Base-by-base conservation (phyloP, 2,797 vertebrate genomes). In the Gallinago solitaria region DNA sequence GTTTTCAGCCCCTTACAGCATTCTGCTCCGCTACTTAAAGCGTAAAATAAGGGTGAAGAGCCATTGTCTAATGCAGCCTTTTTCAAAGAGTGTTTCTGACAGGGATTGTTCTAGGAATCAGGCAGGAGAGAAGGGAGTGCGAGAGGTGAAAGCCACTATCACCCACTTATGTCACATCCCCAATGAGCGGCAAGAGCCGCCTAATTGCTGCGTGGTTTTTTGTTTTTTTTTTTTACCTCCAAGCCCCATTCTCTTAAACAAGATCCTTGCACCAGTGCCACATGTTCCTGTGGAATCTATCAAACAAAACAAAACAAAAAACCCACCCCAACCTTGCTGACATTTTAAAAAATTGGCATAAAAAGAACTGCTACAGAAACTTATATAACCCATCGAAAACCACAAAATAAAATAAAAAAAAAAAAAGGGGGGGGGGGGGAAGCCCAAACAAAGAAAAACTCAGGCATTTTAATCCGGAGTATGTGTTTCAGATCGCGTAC, bases 81-180 rank as follows among this genome's bases (percentile, higher is more conserved):
- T 98, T 98, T 99, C 98, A 99, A 99, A 99, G 98, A 99, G 98
- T 99, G 98, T 99, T 98, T 98, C 98, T 99, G 98, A 99, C 98
- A 99, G 98, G 98, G 98, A 99, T 99, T 99, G 98, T 99, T 98
- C 98, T 94, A 98, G 98, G 98, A 98, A 98, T 98, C 98, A 99
- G 98, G 98, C 98, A 98, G 98, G 98, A 98, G 98, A 98, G 98
- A 98, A 98, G 98, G 98, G 98, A 98, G 98, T 98, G 98, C 98
- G 98, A 98, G 98, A 98, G 98, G 98, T 99, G 98, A 99, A 99
- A 98, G 98, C 98, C 98, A 98, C 98, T 98, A 98, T 98, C 98
- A 98, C 98, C 98, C 98, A 98, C 98, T 98, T 98, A 98, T 98
- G 98, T 98, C 98, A 98, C 98, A 98, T 98, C 98, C 98, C 98